Conservation (phyloP, 2,113 vertebrate species). For the Cinclus mexicanus region DNA sequence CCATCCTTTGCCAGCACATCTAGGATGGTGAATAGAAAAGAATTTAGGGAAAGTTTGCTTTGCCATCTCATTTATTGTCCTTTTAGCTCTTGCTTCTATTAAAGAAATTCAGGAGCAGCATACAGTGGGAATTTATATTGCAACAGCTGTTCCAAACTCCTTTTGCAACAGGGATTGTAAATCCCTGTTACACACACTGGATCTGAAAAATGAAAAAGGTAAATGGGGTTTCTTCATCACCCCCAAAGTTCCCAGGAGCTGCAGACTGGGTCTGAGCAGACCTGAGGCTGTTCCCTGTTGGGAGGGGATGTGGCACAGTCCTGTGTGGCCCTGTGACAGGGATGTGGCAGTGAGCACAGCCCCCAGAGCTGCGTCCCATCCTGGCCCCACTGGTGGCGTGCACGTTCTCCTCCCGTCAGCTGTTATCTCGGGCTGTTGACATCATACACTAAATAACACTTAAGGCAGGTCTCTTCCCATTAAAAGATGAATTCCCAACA, state of each 20-base stretch:
- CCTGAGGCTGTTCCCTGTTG: background rate
- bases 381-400: accelerated
- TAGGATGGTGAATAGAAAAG: background rate
- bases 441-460: background rate
- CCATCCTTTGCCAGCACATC: background rate
- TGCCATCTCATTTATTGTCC: background rate
- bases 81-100: background rate
- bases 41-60: background rate
- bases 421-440: background rate
- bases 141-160: background rate
- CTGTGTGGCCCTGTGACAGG: background rate
- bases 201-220: background rate
- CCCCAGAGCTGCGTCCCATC: background rate
- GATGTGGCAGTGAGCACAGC: background rate
- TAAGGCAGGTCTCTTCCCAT: background rate
- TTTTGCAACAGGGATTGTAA: background rate
- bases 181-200: background rate
- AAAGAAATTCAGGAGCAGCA: background rate
- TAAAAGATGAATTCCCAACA: background rate
- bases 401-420: background rate
- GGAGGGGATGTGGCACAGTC: background rate
- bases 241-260: background rate
- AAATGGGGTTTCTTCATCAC: background rate
- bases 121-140: background rate
- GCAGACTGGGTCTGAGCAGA: background rate